Evolutionary conservation across 2,888 invertebrate species (phyloP).

Genomic region (Amaurobius ferox): DNA sequence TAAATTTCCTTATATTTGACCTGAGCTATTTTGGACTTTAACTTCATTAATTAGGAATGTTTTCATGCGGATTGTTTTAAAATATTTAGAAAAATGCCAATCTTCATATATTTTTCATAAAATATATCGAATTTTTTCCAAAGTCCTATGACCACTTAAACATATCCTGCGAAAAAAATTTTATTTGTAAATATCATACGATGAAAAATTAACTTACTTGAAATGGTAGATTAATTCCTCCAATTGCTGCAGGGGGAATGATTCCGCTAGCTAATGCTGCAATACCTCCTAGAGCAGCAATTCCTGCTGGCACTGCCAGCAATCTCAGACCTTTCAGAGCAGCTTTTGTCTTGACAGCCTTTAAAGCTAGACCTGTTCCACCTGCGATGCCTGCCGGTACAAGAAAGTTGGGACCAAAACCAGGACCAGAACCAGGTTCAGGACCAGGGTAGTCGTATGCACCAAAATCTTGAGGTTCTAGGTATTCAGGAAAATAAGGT

Average conservation of each 20-base stretch:
- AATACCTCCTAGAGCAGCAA: constrained; percentile 26
- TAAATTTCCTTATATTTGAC: too few species aligned
- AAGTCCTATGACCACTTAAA: too few species aligned
- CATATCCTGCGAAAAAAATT: too few species aligned
- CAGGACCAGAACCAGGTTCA: background rate
- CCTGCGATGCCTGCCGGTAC: background rate
- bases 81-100: too few species aligned
- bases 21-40: too few species aligned
- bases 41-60: too few species aligned
- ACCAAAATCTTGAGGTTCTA: background rate
- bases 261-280: constrained; percentile 37
- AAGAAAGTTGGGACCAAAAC: background rate
- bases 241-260: constrained; percentile 43
- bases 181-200: too few species aligned
- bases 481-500: background rate
- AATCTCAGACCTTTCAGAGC: constrained; percentile 14
- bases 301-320: constrained; percentile 25
- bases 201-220: constrained; percentile 33
- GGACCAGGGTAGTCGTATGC: too few species aligned
- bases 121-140: too few species aligned
- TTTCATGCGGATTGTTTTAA: too few species aligned
- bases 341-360: constrained; percentile 32
- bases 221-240: constrained; percentile 57
- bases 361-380: constrained; percentile 24
- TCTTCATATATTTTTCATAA: too few species aligned